Evolutionary conservation across 1,140 invertebrate genomes (phyloP), one percentile per base, ranked within the genome.

Genomic region (Bicyclus anynana): DNA sequence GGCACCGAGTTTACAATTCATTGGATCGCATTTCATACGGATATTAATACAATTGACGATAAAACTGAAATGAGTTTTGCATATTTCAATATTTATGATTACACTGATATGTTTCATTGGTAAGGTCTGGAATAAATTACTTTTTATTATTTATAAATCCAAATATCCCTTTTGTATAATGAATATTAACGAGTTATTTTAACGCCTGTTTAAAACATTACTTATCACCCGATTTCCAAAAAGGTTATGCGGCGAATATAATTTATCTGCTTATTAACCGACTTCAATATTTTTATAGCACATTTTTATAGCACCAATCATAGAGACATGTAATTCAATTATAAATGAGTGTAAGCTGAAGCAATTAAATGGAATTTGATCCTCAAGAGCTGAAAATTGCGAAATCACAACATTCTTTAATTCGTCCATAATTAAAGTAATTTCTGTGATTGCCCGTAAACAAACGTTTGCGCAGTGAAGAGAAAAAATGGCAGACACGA

Each of bases 401-500:
- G n/a, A n/a, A n/a, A n/a, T n/a, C n/a, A n/a, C n/a, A n/a, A n/a
- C n/a, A n/a, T n/a, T n/a, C n/a, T n/a, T n/a, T n/a, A n/a, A n/a
- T 38, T 7, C 16, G n/a, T 38, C 13, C 14, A 16, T 38, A 38
- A 38, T 38, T 2, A 5, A 29, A 29, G n/a, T n/a, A n/a, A n/a
- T 35, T 38, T 16, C n/a, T 14, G 35, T 38, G 46, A 21, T 46
- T 23, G 27, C 9, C 35, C 21, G 5, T 17, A 37, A 16, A 12
- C 38, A 55, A 49, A 48, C 16, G 16, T 44, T 47, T 27, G 10
- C 21, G 37, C 42, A 47, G 12, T 13, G 33, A 20, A 29, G 35
- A 33, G 12, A 40, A 47, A 47, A 49, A 48, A 47, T 26, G 47
- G 37, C 21, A 48, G 21, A 29, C 23, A 12, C 16, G 38, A 56